phyloP scores from a whole-genome alignment of 2,113 vertebrate species.

The Pelecanoides urinatrix region DNA sequence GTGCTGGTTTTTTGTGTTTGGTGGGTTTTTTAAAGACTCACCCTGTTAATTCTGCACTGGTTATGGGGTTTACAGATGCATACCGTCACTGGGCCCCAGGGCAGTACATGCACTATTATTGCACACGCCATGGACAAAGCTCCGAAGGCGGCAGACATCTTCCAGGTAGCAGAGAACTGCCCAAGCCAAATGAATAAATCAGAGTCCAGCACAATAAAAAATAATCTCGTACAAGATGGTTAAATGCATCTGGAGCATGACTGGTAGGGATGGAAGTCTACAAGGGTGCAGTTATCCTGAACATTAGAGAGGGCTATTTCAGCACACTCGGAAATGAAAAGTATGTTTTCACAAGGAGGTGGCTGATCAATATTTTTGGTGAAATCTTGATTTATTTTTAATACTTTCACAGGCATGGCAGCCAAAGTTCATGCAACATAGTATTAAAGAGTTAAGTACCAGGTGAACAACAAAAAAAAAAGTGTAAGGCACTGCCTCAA shows the following conservation, averaged over 20 bases:
- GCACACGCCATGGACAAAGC: not conserved
- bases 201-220: not conserved
- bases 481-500: not conserved
- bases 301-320: not conserved
- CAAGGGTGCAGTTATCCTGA: not conserved
- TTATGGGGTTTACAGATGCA: not conserved
- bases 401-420: not conserved
- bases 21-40: not conserved
- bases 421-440: constrained; percentile 18
- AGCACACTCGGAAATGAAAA: not conserved
- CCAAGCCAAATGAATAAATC: not conserved
- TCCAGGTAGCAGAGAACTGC: not conserved
- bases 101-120: rapidly evolving
- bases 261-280: no score
- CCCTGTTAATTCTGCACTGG: not conserved
- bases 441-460: constrained; percentile 38
- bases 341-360: not conserved
- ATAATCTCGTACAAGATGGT: not conserved
- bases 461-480: not conserved
- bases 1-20: rapidly evolving
- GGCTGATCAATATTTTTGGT: not conserved
- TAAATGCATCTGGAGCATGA: not conserved
- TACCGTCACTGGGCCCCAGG: not conserved
- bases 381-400: not conserved
- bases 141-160: not conserved